phyloP scores from a whole-genome alignment of 2,888 invertebrate species.

The Noctua janthina region DNA sequence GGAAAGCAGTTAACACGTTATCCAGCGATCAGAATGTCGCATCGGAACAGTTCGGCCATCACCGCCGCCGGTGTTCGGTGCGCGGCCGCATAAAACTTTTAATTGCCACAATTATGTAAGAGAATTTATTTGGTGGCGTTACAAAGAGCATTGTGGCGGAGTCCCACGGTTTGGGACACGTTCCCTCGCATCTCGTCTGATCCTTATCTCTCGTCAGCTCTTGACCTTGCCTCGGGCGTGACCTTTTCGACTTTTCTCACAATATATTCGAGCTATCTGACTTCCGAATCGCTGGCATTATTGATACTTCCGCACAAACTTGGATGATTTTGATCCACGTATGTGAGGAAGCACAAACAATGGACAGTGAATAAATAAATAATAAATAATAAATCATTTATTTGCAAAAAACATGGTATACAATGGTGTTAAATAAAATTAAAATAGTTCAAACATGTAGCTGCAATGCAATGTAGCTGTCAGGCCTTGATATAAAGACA shows the following conservation, averaged over 20 bases:
- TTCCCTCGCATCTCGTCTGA: conserved; percentile 72
- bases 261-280: conserved; percentile 72
- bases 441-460: too few relatives aligned
- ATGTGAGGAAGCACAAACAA: conserved; percentile 48
- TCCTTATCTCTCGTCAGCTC: conserved; percentile 81
- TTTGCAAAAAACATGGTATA: too few relatives aligned
- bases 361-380: conserved; percentile 23
- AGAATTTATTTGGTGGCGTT: conserved; percentile 80
- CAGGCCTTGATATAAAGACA: conserved; percentile 33
- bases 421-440: too few relatives aligned
- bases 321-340: conserved; percentile 48
- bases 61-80: conserved; percentile 53
- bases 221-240: conserved; percentile 82
- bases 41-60: conserved; percentile 56
- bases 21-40: conserved; percentile 71
- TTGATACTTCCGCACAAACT: conserved; percentile 74
- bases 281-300: conserved; percentile 78
- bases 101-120: conserved; percentile 85
- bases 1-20: conserved; percentile 61
- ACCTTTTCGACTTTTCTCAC: conserved; percentile 80
- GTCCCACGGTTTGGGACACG: conserved; percentile 86
- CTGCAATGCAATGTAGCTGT: conserved; percentile 5
- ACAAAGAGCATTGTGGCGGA: conserved; percentile 79
- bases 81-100: conserved; percentile 77
- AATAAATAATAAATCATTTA: too few relatives aligned